Conservation (phyloP, 2,113 vertebrate species). For the Megaceryle maxima region DNA sequence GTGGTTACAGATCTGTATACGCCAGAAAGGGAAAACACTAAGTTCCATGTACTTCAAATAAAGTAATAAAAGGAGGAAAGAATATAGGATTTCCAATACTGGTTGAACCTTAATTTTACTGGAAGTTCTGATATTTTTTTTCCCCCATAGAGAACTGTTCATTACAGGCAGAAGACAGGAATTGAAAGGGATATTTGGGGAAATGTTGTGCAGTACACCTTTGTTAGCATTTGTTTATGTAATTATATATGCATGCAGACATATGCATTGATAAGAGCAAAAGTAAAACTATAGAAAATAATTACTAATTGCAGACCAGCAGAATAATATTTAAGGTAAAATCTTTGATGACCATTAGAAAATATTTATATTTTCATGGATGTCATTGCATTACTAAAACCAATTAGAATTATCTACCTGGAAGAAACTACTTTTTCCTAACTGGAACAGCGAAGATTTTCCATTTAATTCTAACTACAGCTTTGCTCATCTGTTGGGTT, state of each 20-base stretch:
- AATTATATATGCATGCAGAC: fast-evolving
- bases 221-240: neutral
- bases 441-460: neutral
- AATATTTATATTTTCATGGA: neutral
- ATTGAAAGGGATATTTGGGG: neutral
- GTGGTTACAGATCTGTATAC: neutral
- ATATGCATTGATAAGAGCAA: neutral
- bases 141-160: neutral
- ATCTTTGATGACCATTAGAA: neutral
- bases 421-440: neutral
- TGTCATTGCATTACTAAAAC: fast-evolving
- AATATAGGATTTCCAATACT: neutral
- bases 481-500: neutral
- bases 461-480: neutral
- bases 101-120: neutral
- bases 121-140: neutral
- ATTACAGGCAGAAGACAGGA: neutral
- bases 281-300: neutral
- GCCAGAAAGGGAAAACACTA: neutral
- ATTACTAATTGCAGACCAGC: neutral
- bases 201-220: neutral
- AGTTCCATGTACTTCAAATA: neutral
- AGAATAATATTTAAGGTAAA: neutral
- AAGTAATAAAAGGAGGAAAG: neutral
- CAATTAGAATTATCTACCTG: neutral